Percentiles rank a stretch among this genome's conserved stretches.
Evolutionary conservation across 2,888 invertebrate genomes (phyloP).

Genomic region (Pseudococcus longispinus): DNA sequence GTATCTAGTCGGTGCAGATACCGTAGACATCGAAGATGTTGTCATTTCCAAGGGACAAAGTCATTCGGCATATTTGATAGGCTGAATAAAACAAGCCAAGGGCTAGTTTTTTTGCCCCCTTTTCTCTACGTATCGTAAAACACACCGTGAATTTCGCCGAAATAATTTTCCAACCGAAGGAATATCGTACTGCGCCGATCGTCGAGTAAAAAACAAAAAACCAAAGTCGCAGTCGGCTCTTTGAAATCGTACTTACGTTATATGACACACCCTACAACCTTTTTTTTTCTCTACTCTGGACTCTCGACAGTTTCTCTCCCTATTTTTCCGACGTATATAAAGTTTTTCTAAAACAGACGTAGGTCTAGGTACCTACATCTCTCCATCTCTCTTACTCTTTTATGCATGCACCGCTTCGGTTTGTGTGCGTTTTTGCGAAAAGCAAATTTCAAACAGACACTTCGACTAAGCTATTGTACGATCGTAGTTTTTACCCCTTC

Average conservation of each 20-base stretch:
- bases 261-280: neutral
- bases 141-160: neutral
- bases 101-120: neutral
- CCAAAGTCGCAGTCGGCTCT: constrained; percentile 1
- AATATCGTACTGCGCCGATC: neutral
- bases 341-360: constrained; percentile 43
- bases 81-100: neutral
- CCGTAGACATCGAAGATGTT: neutral
- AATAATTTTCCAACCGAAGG: constrained; percentile 41
- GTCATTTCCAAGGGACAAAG: neutral
- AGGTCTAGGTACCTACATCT: neutral
- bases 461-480: constrained; percentile 30
- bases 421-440: neutral
- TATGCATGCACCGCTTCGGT: neutral
- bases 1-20: no score
- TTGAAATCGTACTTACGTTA: constrained; percentile 21
- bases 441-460: constrained; percentile 44
- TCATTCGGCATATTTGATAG: constrained; percentile 12
- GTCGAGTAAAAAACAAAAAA: constrained; percentile 36
- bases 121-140: neutral
- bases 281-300: neutral
- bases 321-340: constrained; percentile 24
- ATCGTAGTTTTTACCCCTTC: neutral
- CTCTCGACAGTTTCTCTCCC: constrained; percentile 38
- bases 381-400: neutral